phyloP scores from a whole-genome alignment of 2,797 vertebrate species.

The Pangasius djambal region DNA sequence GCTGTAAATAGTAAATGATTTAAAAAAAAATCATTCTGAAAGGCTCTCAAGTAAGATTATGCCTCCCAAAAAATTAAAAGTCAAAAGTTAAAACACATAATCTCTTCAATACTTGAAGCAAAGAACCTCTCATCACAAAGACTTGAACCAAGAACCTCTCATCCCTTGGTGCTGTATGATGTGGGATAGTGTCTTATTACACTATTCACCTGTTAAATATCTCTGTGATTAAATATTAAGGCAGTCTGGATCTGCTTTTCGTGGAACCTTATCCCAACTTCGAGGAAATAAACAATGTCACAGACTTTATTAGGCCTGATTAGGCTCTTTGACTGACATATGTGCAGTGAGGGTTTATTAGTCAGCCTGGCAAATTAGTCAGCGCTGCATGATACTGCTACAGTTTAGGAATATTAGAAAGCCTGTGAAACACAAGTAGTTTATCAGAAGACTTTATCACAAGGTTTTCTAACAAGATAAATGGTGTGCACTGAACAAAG shows the following conservation, averaged over 20 bases:
- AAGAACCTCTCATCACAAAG: constrained; percentile 6
- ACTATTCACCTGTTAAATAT: constrained; percentile 44
- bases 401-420: constrained; percentile 21
- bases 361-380: constrained; percentile 41
- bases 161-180: constrained; percentile 9
- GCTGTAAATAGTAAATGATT: constrained; percentile 5
- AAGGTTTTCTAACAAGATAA: constrained; percentile 15
- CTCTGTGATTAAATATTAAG: constrained; percentile 56
- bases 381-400: constrained; percentile 5
- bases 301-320: constrained; percentile 39
- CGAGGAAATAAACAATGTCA: constrained; percentile 39
- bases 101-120: neutral
- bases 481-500: neutral
- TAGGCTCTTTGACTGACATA: constrained; percentile 29
- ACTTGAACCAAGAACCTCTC: neutral
- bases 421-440: constrained; percentile 16
- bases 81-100: constrained; percentile 3
- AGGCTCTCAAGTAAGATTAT: neutral
- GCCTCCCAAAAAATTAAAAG: neutral
- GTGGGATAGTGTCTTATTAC: constrained; percentile 42
- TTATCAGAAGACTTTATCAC: constrained; percentile 2
- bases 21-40: constrained; percentile 23
- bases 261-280: constrained; percentile 40
- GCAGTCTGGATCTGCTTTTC: constrained; percentile 41
- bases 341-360: constrained; percentile 2